These are phyloP conservation scores for Meteorus cinctellus DNA, from an alignment of 2,888 invertebrate genomes.

Conservation along the genomic window DNA sequence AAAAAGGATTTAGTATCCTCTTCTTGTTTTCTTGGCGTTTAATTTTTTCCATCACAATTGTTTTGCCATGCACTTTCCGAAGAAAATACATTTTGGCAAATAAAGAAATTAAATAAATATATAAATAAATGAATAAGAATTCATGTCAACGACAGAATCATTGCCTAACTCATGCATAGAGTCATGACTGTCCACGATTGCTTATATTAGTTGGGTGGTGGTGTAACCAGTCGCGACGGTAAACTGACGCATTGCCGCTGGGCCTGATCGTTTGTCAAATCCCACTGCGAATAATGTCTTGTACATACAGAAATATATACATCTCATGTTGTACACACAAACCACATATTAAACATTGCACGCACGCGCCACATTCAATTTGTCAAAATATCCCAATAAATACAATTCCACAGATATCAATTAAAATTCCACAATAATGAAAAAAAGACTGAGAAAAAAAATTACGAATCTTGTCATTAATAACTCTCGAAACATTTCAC, in stretches of 20 bases:
- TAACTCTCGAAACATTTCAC: slow-evolving; percentile 4
- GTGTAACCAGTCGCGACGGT: slow-evolving; percentile 56
- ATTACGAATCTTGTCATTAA: slow-evolving; percentile 6
- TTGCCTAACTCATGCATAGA: slow-evolving; percentile 67
- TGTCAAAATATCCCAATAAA: slow-evolving; percentile 25
- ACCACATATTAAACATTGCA: slow-evolving; percentile 24
- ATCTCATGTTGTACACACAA: neutral
- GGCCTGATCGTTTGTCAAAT: slow-evolving; percentile 57
- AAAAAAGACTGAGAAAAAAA: neutral
- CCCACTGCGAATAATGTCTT: slow-evolving; percentile 32
- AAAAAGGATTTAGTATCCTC: neutral
- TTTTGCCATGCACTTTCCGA: neutral
- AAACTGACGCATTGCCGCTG: slow-evolving; percentile 55
- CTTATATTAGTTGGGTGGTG: slow-evolving; percentile 56
- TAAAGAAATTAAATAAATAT: neutral
- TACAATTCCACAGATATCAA: slow-evolving; percentile 4
- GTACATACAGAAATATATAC: slow-evolving; percentile 5
- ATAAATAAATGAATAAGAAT: neutral
- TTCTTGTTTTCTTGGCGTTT: neutral
- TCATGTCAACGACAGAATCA: slow-evolving; percentile 2
- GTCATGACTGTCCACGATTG: slow-evolving; percentile 65
- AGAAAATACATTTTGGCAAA: neutral
- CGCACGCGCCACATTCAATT: slow-evolving; percentile 37
- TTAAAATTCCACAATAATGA: slow-evolving; percentile 7
- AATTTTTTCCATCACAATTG: neutral